Evolutionary conservation across 2,888 invertebrate species (phyloP).

Genomic region (Colletes collaris): DNA sequence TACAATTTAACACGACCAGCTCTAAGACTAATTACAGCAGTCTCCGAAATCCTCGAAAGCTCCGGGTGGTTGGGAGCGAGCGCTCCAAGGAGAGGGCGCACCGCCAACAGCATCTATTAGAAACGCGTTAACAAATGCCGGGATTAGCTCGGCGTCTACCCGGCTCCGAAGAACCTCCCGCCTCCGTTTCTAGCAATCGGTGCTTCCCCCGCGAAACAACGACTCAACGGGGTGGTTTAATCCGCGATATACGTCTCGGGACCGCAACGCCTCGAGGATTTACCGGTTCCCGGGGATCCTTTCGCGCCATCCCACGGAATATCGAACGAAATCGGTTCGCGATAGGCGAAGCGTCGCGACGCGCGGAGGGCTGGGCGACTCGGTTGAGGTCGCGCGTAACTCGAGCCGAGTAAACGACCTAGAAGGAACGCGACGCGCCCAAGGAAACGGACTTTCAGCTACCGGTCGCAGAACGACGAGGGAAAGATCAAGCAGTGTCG

Average conservation of each 20-base stretch:
- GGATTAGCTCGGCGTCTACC: constrained; percentile 72
- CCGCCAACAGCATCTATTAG: constrained; percentile 75
- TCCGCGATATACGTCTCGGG: constrained; percentile 67
- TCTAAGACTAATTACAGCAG: constrained; percentile 59
- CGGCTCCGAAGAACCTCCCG: constrained; percentile 31
- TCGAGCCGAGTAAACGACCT: constrained; percentile 74
- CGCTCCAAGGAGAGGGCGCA: constrained; percentile 23
- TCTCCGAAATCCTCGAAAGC: constrained; percentile 61
- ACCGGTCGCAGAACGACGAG: constrained; percentile 37
- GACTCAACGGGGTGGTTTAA: constrained; percentile 53
- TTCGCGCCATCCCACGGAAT: background rate
- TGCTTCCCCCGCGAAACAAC: constrained; percentile 6
- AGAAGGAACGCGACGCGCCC: constrained; percentile 39
- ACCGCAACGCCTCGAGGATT: constrained; percentile 63
- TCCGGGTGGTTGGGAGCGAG: constrained; percentile 43
- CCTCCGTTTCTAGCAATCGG: constrained; percentile 19
- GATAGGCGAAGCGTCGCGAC: constrained; percentile 2
- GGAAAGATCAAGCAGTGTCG: constrained; percentile 80
- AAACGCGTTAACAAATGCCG: constrained; percentile 80
- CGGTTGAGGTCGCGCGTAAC: constrained; percentile 64
- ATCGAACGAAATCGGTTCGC: background rate
- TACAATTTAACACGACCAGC: too few relatives aligned
- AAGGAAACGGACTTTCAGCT: constrained; percentile 53
- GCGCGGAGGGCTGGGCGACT: constrained; percentile 29
- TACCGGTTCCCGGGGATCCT: constrained; percentile 6